Evolutionary conservation across 2,888 invertebrate species (phyloP).

Genomic region (Zele albiditarsus): DNA sequence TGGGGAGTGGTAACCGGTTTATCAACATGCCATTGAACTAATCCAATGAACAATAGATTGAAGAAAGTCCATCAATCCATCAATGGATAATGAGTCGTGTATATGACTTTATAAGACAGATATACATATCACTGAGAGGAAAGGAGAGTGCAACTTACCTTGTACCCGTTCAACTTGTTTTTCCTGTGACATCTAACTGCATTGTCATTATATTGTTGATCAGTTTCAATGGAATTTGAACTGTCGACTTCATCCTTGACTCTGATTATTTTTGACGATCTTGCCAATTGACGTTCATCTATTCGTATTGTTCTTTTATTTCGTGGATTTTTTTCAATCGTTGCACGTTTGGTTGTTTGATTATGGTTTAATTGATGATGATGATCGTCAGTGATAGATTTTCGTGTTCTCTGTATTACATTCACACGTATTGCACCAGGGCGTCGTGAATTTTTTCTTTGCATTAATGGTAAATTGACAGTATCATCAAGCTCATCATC

Average conservation of each 20-base stretch:
- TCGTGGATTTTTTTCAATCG: slow-evolving; percentile 30
- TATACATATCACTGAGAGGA: neutral
- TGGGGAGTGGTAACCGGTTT: slow-evolving; percentile 34
- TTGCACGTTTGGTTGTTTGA: neutral
- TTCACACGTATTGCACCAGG: slow-evolving; percentile 55
- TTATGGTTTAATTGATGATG: neutral
- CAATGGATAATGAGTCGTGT: slow-evolving; percentile 20
- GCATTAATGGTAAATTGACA: slow-evolving; percentile 51
- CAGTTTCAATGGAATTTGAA: neutral
- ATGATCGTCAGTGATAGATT: neutral
- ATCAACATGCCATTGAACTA: slow-evolving; percentile 19
- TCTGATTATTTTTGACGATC: slow-evolving; percentile 50
- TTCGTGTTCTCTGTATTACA: slow-evolving; percentile 52
- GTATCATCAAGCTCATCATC: slow-evolving; percentile 54
- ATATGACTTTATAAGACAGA: slow-evolving; percentile 15
- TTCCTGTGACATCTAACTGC: slow-evolving; percentile 51
- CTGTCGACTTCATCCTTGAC: slow-evolving; percentile 46
- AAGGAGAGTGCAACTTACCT: slow-evolving; percentile 52
- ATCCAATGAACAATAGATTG: slow-evolving; percentile 35
- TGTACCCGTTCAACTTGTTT: slow-evolving; percentile 59
- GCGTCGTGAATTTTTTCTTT: slow-evolving; percentile 59
- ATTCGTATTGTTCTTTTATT: slow-evolving; percentile 48
- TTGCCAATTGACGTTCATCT: slow-evolving; percentile 41
- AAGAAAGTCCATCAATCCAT: slow-evolving; percentile 23
- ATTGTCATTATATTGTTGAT: slow-evolving; percentile 19